Evolutionary conservation across 2,113 vertebrate genomes (phyloP).

Genomic region (Rhegmatorhina hoffmannsi): DNA sequence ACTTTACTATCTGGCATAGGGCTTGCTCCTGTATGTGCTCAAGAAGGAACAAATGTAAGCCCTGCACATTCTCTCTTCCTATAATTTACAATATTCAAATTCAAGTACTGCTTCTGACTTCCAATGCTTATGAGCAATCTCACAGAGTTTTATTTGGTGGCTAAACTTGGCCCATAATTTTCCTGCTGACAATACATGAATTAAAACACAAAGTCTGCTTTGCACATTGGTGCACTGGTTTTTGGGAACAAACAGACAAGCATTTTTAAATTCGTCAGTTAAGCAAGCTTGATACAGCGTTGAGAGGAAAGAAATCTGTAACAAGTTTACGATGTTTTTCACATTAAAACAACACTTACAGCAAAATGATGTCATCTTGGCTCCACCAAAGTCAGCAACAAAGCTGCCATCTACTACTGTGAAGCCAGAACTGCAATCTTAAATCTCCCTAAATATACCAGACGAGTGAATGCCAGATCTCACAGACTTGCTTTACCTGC

Average conservation of each 20-base stretch:
- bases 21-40: neutral
- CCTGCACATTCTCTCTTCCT: neutral
- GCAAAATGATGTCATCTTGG: conserved; percentile 36
- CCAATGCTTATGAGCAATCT: neutral
- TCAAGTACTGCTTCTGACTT: conserved; percentile 22
- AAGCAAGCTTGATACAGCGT: neutral
- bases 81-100: neutral
- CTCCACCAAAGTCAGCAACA: neutral
- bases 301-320: conserved; percentile 5
- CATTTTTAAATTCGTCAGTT: neutral
- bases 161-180: neutral
- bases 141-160: neutral
- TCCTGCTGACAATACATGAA: neutral
- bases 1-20: neutral
- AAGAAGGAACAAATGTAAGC: neutral
- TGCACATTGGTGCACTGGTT: neutral
- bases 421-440: neutral
- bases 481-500: neutral
- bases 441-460: neutral
- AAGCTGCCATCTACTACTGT: neutral
- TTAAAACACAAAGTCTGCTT: neutral
- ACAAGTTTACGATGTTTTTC: conserved; percentile 33
- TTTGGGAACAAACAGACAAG: conserved; percentile 18
- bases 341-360: conserved; percentile 27
- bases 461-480: neutral